These are phyloP conservation scores for Heterochromis multidens DNA, from an alignment of 2,113 vertebrate species.

Conservation along the genomic window DNA sequence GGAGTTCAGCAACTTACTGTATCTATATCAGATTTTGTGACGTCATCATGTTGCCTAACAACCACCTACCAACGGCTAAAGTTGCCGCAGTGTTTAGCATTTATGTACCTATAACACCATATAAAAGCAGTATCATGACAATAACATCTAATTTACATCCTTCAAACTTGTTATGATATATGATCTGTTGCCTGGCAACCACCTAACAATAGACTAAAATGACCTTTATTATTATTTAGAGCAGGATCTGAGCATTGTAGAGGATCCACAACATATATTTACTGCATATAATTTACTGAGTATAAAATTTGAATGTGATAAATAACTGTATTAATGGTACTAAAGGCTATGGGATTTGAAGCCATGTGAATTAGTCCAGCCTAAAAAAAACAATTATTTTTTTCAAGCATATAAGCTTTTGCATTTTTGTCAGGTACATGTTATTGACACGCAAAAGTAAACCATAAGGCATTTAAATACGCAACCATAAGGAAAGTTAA, in stretches of 20 bases:
- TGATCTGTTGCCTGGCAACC: no score
- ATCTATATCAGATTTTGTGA: not conserved
- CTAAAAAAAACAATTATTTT: not conserved
- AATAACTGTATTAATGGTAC: not conserved
- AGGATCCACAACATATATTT: not conserved
- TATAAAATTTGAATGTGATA: not conserved
- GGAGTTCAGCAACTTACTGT: not conserved
- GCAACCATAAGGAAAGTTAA: rapidly evolving
- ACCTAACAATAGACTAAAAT: no score
- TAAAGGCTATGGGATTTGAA: not conserved
- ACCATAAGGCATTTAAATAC: not conserved
- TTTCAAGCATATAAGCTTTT: not conserved
- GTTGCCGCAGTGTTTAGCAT: not conserved
- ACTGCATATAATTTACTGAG: not conserved
- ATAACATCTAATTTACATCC: no score
- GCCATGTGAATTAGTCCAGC: not conserved
- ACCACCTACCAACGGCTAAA: not conserved
- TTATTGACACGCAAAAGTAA: not conserved
- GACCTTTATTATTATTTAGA: no score
- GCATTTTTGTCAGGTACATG: not conserved
- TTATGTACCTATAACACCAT: not conserved
- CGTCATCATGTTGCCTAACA: not conserved
- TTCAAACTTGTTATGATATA: no score
- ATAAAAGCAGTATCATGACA: not conserved
- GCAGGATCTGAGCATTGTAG: no score